Evolutionary conservation across 2,113 vertebrate species (phyloP), one percentile per base, ranked within the genome.

Genomic region (Canis aureus): DNA sequence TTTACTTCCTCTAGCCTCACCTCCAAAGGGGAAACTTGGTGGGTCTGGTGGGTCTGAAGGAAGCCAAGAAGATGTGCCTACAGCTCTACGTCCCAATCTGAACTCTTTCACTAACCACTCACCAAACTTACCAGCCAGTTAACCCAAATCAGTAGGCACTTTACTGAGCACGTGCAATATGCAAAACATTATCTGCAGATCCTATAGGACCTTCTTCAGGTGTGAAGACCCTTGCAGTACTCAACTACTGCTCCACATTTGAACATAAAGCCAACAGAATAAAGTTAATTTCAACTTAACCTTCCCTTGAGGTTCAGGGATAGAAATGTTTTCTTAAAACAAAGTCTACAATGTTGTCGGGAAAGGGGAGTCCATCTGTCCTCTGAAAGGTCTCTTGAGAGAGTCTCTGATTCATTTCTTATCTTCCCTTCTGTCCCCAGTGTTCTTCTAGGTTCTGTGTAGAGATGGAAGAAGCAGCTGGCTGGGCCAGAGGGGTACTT

Each of bases 241-340:
- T 60, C 49, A 35, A 69, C 32, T 69, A 55, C 4, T 49, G 66
- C 62, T 82, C 15, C 49, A 82, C 43, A 43, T 0, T 66, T 66
- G 88, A 92, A 74, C 8, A 17, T 17, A 80, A 96, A 94, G 49
- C 23, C 62, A 91, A 66, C 29, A n/a, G 74, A 85, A 69, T 81
- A 67, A 94, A 95, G 29, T 29, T 17, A 73, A 51, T 59, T 97
- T 84, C 49, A 80, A 43, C 89, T 96, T 89, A 89, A 85, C 1
- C 0, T 55, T 86, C 67, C 20, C n/a, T 49, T 49, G 88, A 92
- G 43, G 67, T 66, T 35, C n/a, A 55, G 80, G 55, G 29, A 38
- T 43, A 69, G n/a, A 91, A 55, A 62, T 11, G 16, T 62, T 57
- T 22, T 88, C 32, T 87, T 20, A 55, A 49, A 89, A 82, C 20